These are phyloP conservation scores for Campylomormyrus tamandua DNA, from an alignment of 2,113 vertebrate species.

Conservation along the genomic window DNA sequence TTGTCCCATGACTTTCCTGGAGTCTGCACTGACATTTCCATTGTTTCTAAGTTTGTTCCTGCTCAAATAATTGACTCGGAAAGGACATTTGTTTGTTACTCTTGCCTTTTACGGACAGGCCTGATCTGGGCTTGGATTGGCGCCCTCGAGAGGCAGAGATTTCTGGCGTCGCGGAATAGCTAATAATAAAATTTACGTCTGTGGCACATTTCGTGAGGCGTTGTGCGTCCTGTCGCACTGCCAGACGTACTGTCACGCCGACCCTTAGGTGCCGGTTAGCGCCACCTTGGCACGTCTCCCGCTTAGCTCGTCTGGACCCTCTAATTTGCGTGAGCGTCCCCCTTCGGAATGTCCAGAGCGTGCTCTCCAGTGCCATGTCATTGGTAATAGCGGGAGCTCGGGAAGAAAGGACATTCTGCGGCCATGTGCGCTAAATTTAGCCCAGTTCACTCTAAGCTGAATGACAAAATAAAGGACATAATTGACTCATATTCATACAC, in stretches of 20 bases:
- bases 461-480: constrained; percentile 11
- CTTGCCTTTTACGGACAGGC: neutral
- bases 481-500: neutral
- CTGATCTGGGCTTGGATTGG: neutral
- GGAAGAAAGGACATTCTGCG: constrained; percentile 15
- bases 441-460: neutral
- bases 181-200: neutral
- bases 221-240: no score
- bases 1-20: neutral
- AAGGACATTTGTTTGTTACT: neutral
- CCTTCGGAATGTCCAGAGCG: neutral
- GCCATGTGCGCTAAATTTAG: constrained; percentile 13
- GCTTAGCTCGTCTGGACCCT: neutral
- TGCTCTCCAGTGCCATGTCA: constrained; percentile 15
- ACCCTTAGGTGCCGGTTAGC: neutral
- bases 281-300: neutral
- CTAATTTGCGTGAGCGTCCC: neutral
- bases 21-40: neutral
- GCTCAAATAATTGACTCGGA: neutral
- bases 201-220: neutral
- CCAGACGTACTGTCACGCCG: neutral
- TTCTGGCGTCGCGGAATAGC: neutral
- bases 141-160: neutral
- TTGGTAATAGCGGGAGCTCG: neutral
- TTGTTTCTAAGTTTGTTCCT: neutral